Evolutionary conservation across 2,113 vertebrate genomes (phyloP), one percentile per base, ranked within the genome.

Genomic region (Emydura subglobosa): DNA sequence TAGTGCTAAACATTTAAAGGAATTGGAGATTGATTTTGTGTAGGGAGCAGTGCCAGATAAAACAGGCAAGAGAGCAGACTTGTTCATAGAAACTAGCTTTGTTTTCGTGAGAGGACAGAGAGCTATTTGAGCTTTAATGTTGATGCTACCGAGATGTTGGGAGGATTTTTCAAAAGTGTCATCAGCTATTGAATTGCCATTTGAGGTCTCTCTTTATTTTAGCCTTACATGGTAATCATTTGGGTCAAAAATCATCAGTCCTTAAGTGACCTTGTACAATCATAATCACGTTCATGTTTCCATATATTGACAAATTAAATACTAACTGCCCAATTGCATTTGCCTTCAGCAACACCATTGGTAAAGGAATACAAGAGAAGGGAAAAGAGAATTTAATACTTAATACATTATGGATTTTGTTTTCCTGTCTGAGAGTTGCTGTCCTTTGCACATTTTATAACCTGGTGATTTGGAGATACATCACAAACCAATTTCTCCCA

Each of bases 11-110:
- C 97, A 96, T 97, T 98, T 98, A 98, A 98, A 97, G 94, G 94
- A 97, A 98, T 88, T 97, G 95, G 94, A 97, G 97, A 98, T 98
- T 98, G 98, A 98, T 97, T 98, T 98, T 96, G 86, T 94, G 83
- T 55, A 44, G 94, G 98, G 94, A 97, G 44, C 47, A 80, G 93
- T 97, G 98, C 98, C 98, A 98, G 96, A 97, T 94, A 96, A 98
- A 98, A 98, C 81, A 93, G 95, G 79, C 39, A 84, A 96, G 61
- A 61, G 83, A 96, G 93, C 2, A 0, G 50, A 49, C 72, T 83
- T 78, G 79, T 95, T 97, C 94, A 90, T 44, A 91, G 91, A 96
- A 94, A 51, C 2, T 61, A 93, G 42, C 57, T 82, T 85, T 86
- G 88, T 95, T 96, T 95, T 65, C 92, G 83, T 39, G 76, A 95